phyloP scores from a whole-genome alignment of 2,113 vertebrate species.

The Tautogolabrus adspersus region DNA sequence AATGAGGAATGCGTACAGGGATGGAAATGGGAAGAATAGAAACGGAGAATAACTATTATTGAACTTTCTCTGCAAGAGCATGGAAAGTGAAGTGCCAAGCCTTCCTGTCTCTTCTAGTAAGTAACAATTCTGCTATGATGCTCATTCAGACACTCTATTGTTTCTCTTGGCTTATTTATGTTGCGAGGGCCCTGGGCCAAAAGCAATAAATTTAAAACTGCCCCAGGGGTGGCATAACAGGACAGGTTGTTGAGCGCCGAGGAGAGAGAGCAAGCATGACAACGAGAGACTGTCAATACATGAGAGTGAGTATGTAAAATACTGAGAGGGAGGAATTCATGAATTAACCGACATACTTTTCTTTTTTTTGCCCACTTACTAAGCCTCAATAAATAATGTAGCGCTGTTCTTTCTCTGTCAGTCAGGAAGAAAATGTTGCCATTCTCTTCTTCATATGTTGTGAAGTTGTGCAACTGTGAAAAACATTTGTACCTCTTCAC shows the following conservation, averaged over 20 bases:
- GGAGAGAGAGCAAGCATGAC: conserved; percentile 41
- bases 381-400: background rate
- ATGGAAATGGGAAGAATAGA: conserved; percentile 68
- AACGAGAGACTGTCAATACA: conserved; percentile 62
- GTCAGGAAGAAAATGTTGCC: background rate
- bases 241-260: conserved; percentile 71
- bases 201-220: conserved; percentile 77
- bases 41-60: conserved; percentile 50
- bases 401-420: background rate
- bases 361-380: background rate
- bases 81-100: conserved; percentile 57
- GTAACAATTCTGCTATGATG: conserved; percentile 66
- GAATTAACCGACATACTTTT: background rate
- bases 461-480: background rate
- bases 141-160: conserved; percentile 70
- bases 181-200: conserved; percentile 67
- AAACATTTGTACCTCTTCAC: no score
- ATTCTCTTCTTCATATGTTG: background rate
- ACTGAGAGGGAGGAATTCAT: conserved; percentile 16
- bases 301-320: conserved; percentile 48
- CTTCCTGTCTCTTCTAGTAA: conserved; percentile 61
- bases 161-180: conserved; percentile 77
- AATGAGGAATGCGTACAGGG: conserved; percentile 54
- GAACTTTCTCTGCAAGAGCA: conserved; percentile 61
- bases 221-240: conserved; percentile 75